Evolutionary conservation across 2,888 invertebrate species (phyloP).

Genomic region (Ennomos erosarius): DNA sequence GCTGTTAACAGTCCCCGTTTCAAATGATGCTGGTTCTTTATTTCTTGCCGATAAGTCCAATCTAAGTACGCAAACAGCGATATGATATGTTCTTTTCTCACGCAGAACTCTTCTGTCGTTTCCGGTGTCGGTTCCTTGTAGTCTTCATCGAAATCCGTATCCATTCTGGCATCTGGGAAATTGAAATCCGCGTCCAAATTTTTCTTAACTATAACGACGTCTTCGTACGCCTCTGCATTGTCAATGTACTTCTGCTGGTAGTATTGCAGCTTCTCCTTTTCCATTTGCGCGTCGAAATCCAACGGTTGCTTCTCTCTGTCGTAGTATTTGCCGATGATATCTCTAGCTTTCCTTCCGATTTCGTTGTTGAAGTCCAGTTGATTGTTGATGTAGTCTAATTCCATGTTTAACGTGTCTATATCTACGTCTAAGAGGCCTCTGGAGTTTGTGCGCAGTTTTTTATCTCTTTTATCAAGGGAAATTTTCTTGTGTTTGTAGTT

Average conservation of each 20-base stretch:
- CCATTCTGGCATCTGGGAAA: conserved; percentile 76
- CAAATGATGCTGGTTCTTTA: conserved; percentile 86
- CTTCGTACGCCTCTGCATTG: conserved; percentile 76
- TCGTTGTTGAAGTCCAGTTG: conserved; percentile 77
- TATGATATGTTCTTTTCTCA: conserved; percentile 90
- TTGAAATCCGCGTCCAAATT: conserved; percentile 82
- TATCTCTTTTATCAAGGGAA: conserved; percentile 50
- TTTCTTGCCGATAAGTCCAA: conserved; percentile 89
- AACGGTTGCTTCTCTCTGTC: conserved; percentile 68
- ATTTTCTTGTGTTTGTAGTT: conserved; percentile 69
- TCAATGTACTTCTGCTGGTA: conserved; percentile 79
- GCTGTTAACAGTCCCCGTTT: conserved; percentile 89
- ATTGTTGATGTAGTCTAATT: conserved; percentile 76
- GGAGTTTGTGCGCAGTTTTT: conserved; percentile 42
- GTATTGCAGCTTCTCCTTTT: conserved; percentile 76
- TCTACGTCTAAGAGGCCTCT: conserved; percentile 70
- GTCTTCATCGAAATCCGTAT: conserved; percentile 77
- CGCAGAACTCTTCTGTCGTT: conserved; percentile 80
- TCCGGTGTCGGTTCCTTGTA: conserved; percentile 73
- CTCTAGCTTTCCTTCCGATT: conserved; percentile 74
- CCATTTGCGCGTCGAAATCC: conserved; percentile 83
- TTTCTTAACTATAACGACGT: conserved; percentile 79
- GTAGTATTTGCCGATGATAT: conserved; percentile 73
- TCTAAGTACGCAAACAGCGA: conserved; percentile 93
- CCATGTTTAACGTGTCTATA: conserved; percentile 75